Evolutionary conservation across 1,140 invertebrate genomes (phyloP), one percentile per base, ranked within the genome.

Genomic region (Drosophila eugracilis): DNA sequence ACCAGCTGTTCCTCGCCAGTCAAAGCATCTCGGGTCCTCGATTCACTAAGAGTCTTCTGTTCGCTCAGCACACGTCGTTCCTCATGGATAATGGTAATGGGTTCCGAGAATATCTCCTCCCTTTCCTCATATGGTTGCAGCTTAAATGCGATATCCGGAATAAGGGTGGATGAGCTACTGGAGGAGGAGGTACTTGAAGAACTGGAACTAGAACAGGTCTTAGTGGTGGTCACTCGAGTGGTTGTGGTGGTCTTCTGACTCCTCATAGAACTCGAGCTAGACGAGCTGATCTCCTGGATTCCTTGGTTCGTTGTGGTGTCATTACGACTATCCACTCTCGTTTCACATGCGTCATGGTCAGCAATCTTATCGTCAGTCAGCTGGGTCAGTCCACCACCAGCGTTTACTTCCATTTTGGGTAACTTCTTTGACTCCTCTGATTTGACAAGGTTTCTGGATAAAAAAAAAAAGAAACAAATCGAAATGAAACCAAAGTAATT

Each of bases 1-100:
- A 88, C 66, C 73, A 91, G 58, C 50, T 91, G 73, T 24, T 91
- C 85, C 53, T 91, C 89, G 0, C 89, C 89, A 2, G 79, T 83
- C 1, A 75, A 1, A 0, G 78, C 71, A 47, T 90, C 89, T 45
- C 42, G 59, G 2, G 89, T 88, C 3, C 89, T 60, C 36, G 72
- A 60, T 15, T 90, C 89, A 10, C 86, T 88, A 3, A 84, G 75
- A 14, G 76, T 85, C 32, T 89, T 58, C 65, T 91, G 67, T n/a
- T 90, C 86, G 22, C 73, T 81, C 0, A 75, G 72, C 9, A 91
- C 86, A 17, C 86, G 81, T 9, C 85, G 78, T 28, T 91, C 89
- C 30, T 91, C 89, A 10, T 74, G 63, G 0, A 85, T 32, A 12
- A 75, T 81, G 28, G 58, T 86, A 12, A 74, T 86, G 4, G 55